Evolutionary conservation across 2,888 invertebrate genomes (phyloP).

Genomic region (Autographa pulchrina): DNA sequence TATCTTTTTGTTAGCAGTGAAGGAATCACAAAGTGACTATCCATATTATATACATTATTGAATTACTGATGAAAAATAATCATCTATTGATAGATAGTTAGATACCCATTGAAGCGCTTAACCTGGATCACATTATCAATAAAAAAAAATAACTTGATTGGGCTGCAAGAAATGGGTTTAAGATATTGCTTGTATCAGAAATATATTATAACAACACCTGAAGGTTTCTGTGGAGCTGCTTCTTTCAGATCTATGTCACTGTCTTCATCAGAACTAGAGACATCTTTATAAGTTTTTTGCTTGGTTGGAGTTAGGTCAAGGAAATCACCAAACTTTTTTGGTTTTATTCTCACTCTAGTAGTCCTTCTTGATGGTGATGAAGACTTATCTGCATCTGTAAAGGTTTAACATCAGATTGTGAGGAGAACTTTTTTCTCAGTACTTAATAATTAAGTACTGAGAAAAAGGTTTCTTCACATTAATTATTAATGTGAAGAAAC

Average conservation of each 20-base stretch:
- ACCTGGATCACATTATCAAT: too few species aligned
- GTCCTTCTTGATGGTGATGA: slow-evolving; percentile 75
- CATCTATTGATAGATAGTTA: too few species aligned
- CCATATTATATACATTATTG: too few species aligned
- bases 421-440: background rate
- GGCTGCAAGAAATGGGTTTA: too few species aligned
- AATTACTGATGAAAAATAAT: too few species aligned
- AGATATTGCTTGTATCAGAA: too few species aligned
- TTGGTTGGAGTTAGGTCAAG: slow-evolving; percentile 72
- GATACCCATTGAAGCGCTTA: too few species aligned
- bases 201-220: slow-evolving; percentile 63
- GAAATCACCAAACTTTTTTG: slow-evolving; percentile 81
- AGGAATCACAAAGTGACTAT: background rate
- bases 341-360: slow-evolving; percentile 74
- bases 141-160: too few species aligned
- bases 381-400: slow-evolving; percentile 32
- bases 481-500: background rate
- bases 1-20: too few species aligned
- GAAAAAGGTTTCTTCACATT: too few species aligned
- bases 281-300: slow-evolving; percentile 55
- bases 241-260: slow-evolving; percentile 68
- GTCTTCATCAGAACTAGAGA: slow-evolving; percentile 63
- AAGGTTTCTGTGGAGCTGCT: slow-evolving; percentile 70
- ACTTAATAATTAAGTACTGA: too few species aligned
- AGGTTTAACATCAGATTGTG: background rate